phyloP scores from a whole-genome alignment of 2,888 invertebrate genomes.

The Cataglyphis rosenhaueri region DNA sequence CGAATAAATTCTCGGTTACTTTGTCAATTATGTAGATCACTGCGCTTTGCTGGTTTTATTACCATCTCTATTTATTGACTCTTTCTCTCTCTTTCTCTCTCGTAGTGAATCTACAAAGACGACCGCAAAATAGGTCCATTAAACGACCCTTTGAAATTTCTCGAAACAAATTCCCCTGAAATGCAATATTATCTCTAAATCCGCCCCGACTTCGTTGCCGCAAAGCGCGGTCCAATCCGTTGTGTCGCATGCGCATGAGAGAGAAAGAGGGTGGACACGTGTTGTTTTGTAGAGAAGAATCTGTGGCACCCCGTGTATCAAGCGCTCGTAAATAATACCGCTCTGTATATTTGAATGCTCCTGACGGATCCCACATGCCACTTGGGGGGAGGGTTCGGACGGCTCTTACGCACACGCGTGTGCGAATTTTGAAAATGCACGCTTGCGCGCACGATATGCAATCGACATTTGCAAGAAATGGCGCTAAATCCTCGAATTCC shows the following conservation, averaged over 20 bases:
- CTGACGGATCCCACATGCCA: slow-evolving; percentile 83
- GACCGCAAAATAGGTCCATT: slow-evolving; percentile 47
- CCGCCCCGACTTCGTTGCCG: slow-evolving; percentile 46
- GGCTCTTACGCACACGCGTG: slow-evolving; percentile 7
- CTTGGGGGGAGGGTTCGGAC: slow-evolving; percentile 71
- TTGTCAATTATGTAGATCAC: slow-evolving; percentile 26
- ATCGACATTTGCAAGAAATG: background rate
- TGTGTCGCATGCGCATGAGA: background rate
- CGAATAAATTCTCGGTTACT: slow-evolving; percentile 45
- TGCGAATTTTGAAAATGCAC: slow-evolving; percentile 57
- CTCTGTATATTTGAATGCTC: slow-evolving; percentile 84
- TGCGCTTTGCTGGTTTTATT: background rate
- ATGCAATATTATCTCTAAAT: slow-evolving; percentile 60
- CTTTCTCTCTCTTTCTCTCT: background rate
- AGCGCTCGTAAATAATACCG: slow-evolving; percentile 83
- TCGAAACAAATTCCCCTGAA: slow-evolving; percentile 43
- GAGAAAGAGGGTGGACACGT: slow-evolving; percentile 64
- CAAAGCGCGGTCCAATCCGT: slow-evolving; percentile 38
- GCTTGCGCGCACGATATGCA: slow-evolving; percentile 33
- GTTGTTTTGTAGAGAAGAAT: slow-evolving; percentile 73
- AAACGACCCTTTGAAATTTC: slow-evolving; percentile 46
- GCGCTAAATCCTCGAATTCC: slow-evolving; percentile 72
- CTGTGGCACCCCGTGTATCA: slow-evolving; percentile 77
- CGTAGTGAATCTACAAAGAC: slow-evolving; percentile 26
- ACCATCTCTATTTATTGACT: slow-evolving; percentile 3